These are phyloP conservation scores for Catharus ustulatus DNA, from an alignment of 2,797 vertebrate species.

Conservation along the genomic window DNA sequence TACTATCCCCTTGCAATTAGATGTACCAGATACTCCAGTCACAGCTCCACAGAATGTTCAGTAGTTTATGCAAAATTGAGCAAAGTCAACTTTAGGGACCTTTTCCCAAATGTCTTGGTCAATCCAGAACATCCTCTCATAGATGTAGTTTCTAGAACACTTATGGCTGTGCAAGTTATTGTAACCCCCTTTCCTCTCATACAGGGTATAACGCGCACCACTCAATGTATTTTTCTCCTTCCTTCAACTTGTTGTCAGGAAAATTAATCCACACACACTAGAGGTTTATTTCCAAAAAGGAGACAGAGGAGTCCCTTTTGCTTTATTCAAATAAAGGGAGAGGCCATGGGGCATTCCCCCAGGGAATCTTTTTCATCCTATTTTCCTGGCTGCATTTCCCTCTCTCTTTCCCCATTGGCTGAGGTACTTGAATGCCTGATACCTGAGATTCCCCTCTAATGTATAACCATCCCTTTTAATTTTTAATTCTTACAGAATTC, in stretches of 20 bases:
- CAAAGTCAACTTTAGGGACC: not conserved
- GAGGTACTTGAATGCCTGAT: no score
- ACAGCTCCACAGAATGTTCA: not conserved
- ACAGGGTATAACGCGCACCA: not conserved
- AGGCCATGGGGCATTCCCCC: no score
- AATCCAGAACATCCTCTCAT: not conserved
- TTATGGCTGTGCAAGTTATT: not conserved
- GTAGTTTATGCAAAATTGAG: not conserved
- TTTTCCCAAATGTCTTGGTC: not conserved
- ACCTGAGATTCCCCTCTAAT: no score
- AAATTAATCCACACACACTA: no score
- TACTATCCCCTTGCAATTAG: not conserved
- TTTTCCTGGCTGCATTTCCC: no score
- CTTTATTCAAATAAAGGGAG: no score
- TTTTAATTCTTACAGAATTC: no score
- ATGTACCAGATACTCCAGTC: not conserved
- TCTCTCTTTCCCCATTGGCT: no score
- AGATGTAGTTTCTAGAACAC: not conserved
- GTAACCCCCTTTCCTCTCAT: not conserved
- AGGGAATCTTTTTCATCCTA: no score
- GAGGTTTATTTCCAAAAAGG: no score
- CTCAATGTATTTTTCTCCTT: not conserved
- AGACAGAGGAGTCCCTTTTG: no score
- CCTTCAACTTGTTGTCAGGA: not conserved
- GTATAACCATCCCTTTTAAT: no score